These are phyloP conservation scores for Percopsis omiscomaycus DNA, from an alignment of 2,797 vertebrate species.

Conservation along the genomic window DNA sequence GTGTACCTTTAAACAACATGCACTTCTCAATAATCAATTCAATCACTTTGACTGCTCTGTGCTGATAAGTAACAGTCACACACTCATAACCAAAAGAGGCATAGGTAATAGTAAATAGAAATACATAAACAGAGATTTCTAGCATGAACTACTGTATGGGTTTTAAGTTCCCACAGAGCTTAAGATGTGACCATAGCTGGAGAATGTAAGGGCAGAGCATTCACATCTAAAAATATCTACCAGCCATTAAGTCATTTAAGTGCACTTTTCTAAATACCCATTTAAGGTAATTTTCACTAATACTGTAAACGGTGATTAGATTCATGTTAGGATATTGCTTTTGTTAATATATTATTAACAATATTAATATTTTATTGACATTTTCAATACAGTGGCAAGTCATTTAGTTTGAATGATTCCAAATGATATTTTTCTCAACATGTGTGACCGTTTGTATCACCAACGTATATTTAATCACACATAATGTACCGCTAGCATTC, in stretches of 20 bases:
- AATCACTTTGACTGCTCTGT: not conserved
- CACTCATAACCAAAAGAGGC: no score
- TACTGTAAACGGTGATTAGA: not conserved
- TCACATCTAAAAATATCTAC: conserved; percentile 32
- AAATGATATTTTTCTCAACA: no score
- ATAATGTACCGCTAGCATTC: no score
- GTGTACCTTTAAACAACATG: no score
- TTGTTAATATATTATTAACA: not conserved
- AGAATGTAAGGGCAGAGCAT: conserved; percentile 14
- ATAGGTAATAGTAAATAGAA: no score
- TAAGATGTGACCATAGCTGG: conserved; percentile 32
- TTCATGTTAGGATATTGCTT: not conserved
- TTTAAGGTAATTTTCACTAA: conserved; percentile 45
- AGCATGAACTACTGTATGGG: conserved; percentile 16
- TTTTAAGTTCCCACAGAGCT: conserved; percentile 37
- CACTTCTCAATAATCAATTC: no score
- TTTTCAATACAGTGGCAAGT: no score
- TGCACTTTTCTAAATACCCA: conserved; percentile 33
- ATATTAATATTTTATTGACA: no score
- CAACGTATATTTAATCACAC: no score
- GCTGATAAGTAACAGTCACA: not conserved
- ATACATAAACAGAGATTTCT: not conserved
- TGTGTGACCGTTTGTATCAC: no score
- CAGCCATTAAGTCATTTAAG: conserved; percentile 33
- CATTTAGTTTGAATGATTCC: no score